Evolutionary conservation across 2,888 invertebrate genomes (phyloP), one percentile per base, ranked within the genome.

Genomic region (Crematogaster levior): DNA sequence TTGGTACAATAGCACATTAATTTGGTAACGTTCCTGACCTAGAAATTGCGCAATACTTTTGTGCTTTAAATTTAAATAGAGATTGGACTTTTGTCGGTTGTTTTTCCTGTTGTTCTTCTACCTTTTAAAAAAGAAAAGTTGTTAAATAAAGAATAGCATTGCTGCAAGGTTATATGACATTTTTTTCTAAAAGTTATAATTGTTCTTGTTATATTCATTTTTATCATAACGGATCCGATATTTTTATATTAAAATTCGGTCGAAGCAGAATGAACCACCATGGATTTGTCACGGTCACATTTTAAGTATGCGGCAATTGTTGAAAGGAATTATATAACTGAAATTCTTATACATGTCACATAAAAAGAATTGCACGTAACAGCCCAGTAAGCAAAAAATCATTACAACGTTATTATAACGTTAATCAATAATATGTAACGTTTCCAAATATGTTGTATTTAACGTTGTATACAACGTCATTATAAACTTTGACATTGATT

Each of bases 131-230:
- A n/a, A 51, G 18, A 40, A n/a, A 27, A n/a, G 1, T 12, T 18
- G 34, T 46, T 60, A 73, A 74, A 61, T 58, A 61, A 74, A 74
- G 12, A 61, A 65, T 5, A 1, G 7, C 48, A 27, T 63, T 24
- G 30, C 15, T 7, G 3, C 10, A 4, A 34, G 0, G 24, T 48
- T 48, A 48, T 63, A 48, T 48, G 24, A n/a, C 15, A 75, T 9
- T 40, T 27, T 43, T 63, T 51, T 60, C 12, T 75, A n/a, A 37
- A 37, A 48, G 24, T 24, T 46, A 34, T 34, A 61, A 46, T 46
- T 4, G 15, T 34, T 37, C 24, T 24, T 53, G 24, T 51, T 56
- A 37, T 0, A 56, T 74, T 48, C 34, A 18, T 74, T 15, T 27
- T 51, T 63, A 51, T 12, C n/a, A 27, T 66, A 40, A 37, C 15